Conservation (phyloP, 2,888 invertebrate species). For the Neoaliturus tenellus region DNA sequence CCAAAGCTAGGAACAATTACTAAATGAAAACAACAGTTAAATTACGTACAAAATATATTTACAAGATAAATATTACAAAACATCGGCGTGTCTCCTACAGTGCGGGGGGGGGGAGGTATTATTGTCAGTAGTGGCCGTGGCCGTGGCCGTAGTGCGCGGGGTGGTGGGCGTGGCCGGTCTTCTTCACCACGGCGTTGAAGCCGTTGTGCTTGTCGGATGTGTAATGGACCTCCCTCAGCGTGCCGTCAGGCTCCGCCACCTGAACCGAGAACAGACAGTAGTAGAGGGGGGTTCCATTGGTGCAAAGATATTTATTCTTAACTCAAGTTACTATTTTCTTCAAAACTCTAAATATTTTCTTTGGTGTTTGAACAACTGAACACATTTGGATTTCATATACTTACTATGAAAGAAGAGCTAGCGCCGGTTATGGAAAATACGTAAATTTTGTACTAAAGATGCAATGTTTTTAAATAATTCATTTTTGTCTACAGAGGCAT, state of each 20-base stretch:
- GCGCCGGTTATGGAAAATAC: too few species aligned
- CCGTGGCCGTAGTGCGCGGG: constrained; percentile 56
- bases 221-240: constrained; percentile 67
- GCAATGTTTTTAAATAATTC: too few species aligned
- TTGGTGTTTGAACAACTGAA: too few species aligned
- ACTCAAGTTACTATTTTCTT: too few species aligned
- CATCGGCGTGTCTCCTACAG: constrained; percentile 14
- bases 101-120: background rate
- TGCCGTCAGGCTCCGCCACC: constrained; percentile 67
- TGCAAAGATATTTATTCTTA: too few species aligned
- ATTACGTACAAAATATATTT: constrained; percentile 48
- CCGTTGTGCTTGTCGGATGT: constrained; percentile 67
- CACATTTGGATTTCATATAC: too few species aligned
- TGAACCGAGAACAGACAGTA: too few species aligned
- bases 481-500: too few species aligned
- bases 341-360: too few species aligned
- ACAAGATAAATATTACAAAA: constrained; percentile 41
- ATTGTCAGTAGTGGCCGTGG: constrained; percentile 37
- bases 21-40: background rate
- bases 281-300: too few species aligned
- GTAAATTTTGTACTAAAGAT: too few species aligned
- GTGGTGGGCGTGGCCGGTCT: constrained; percentile 63
- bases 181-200: constrained; percentile 67
- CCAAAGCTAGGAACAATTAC: background rate
- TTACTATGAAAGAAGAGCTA: too few species aligned